Base-by-base conservation (phyloP, 2,113 vertebrate species). In the Todiramphus saurophagus region DNA sequence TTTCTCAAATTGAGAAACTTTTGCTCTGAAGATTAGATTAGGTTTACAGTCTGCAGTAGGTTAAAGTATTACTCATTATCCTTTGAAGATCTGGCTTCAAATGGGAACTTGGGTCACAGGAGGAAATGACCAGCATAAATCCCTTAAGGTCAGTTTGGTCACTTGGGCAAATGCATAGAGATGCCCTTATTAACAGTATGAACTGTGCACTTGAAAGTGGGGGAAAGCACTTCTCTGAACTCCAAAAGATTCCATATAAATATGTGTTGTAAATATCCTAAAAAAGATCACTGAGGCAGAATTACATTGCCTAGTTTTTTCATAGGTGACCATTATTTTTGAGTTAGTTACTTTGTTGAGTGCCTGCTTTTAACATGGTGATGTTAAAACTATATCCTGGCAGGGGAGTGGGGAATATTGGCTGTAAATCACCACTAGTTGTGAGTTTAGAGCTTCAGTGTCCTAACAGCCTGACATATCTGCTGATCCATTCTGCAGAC, bases 61-160 rank as follows among this genome's bases (percentile, higher is more conserved):
- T 91, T 95, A 24, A 88, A 82, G 74, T 76, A 85, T 87, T 83
- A 67, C n/a, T 51, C 73, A 43, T 77, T 20, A 81, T 89, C 88
- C 78, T 84, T 72, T 59, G 63, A 68, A 94, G 73, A 93, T 81
- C 46, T 92, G 89, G 62, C 79, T 88, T 68, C 86, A 70, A 50
- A 79, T 14, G 19, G 15, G 60, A 75, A 72, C 84, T 92, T 67
- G 79, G 43, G 83, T 51, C 82, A 60, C 27, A 58, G 91, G 28
- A 87, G 37, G 53, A 92, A 87, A 82, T 75, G 27, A 82, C 30
- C 74, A 87, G 78, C 72, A 74, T n/a, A 89, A 93, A 55, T 80
- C 72, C 43, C 69, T 79, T 14, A 23, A 43, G 37, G 37, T 84
- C 30, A 31, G 39, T 78, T 68, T 58, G 74, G 46, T 75, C 74